A percentile compares a stretch with the other conserved stretches of the same genome.
phyloP scores from a whole-genome alignment of 1,140 invertebrate species.

The Meloidogyne chitwoodi region DNA sequence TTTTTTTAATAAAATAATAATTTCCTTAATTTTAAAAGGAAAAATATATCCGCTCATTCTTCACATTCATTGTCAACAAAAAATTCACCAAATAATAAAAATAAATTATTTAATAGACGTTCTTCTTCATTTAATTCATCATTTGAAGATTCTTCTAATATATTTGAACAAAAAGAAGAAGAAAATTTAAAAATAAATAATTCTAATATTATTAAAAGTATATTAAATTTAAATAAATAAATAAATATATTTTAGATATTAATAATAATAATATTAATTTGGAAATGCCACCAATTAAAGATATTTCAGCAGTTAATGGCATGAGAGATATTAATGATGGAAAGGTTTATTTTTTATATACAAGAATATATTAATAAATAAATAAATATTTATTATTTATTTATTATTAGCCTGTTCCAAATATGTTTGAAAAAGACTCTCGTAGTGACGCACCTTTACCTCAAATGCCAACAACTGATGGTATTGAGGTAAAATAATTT shows the following conservation, averaged over 20 bases:
- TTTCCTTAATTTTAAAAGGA: background rate
- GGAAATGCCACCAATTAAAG: conserved; percentile 4
- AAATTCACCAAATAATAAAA: background rate
- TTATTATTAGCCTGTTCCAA: conserved; percentile 2
- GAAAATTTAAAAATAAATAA: background rate
- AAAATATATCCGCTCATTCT: background rate
- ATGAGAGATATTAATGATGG: background rate
- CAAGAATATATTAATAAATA: too few species aligned
- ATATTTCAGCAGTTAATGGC: background rate
- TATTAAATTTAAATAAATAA: too few species aligned
- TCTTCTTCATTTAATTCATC: background rate
- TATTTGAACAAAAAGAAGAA: background rate
- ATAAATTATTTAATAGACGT: background rate
- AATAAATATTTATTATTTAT: background rate
- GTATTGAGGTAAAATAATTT: conserved; percentile 44
- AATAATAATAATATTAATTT: background rate
- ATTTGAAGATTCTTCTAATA: background rate
- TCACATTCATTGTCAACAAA: background rate
- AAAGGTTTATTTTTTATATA: background rate
- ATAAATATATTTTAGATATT: too few species aligned
- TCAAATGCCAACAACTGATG: conserved; percentile 51
- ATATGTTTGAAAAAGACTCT: conserved; percentile 34
- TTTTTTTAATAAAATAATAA: background rate
- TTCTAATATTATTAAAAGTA: too few species aligned
- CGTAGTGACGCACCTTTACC: conserved; percentile 38